Evolutionary conservation across 2,888 invertebrate species (phyloP).

Genomic region (Petrophora chlorosata): DNA sequence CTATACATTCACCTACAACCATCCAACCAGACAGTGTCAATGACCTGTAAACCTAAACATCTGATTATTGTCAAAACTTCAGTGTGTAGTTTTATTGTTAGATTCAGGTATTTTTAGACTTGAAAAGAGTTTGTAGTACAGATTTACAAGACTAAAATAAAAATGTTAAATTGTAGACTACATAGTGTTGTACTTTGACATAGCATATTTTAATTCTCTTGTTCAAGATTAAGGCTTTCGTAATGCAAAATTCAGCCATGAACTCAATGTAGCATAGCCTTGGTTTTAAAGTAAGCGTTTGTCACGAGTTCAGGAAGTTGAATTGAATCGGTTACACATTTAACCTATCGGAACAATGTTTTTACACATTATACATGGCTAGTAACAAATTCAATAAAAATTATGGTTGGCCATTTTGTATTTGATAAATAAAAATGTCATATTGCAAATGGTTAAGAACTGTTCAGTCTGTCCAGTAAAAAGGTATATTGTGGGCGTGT

Average conservation of each 20-base stretch:
- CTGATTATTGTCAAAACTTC: background rate
- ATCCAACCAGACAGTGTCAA: conserved; percentile 19
- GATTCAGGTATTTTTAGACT: background rate
- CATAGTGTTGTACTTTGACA: too few relatives aligned
- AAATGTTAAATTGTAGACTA: too few relatives aligned
- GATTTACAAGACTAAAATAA: background rate
- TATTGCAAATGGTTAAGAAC: too few relatives aligned
- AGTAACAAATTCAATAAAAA: too few relatives aligned
- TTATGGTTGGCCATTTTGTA: too few relatives aligned
- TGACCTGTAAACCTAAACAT: conserved; percentile 16
- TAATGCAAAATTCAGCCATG: too few relatives aligned
- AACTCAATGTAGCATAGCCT: too few relatives aligned
- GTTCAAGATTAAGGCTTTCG: too few relatives aligned
- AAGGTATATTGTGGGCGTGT: conserved; percentile 31
- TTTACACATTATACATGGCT: too few relatives aligned
- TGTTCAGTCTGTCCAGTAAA: background rate
- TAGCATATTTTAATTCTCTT: too few relatives aligned
- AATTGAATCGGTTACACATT: conserved; percentile 17
- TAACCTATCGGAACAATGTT: background rate
- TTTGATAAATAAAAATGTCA: too few relatives aligned
- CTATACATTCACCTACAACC: conserved; percentile 4
- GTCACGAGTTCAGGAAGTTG: conserved; percentile 17
- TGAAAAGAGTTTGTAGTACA: background rate
- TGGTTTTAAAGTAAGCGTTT: too few relatives aligned
- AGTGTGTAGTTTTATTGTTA: background rate